These are phyloP conservation scores for Sebastes cheni DNA, from an alignment of 2,797 vertebrate genomes.

Conservation along the genomic window DNA sequence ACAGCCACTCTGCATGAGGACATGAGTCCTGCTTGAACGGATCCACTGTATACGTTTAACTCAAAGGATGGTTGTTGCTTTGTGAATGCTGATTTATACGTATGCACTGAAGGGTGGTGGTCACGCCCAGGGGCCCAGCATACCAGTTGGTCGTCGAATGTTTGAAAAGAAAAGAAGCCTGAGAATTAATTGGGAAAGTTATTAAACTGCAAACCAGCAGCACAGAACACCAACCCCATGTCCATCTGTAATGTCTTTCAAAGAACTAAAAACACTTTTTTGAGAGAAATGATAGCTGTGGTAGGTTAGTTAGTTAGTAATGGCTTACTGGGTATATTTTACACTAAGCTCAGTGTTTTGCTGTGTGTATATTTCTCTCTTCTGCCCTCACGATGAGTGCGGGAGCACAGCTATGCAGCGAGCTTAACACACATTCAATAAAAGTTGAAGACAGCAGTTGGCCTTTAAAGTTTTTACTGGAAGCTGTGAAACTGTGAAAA, in stretches of 20 bases:
- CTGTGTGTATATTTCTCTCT: background rate
- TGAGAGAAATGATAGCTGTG: no score
- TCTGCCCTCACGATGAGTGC: background rate
- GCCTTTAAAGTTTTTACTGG: background rate
- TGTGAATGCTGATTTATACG: slow-evolving; percentile 11
- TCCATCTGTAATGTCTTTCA: background rate
- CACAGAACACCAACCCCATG: background rate
- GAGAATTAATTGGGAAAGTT: slow-evolving; percentile 19
- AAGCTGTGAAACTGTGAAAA: background rate
- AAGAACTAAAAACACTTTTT: background rate
- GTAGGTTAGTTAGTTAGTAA: background rate
- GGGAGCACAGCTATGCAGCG: background rate
- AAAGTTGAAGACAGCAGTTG: background rate
- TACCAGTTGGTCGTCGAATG: background rate
- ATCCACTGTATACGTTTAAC: background rate
- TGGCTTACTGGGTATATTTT: background rate
- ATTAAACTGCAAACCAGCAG: slow-evolving; percentile 3
- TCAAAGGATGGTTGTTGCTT: slow-evolving; percentile 3
- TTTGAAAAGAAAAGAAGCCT: background rate
- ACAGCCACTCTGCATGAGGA: background rate
- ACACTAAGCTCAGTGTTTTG: background rate
- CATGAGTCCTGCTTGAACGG: background rate
- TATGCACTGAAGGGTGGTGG: slow-evolving; percentile 6
- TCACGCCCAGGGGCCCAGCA: slow-evolving; percentile 8
- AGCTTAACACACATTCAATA: background rate